Conservation (phyloP, 2,888 invertebrate genomes). For the Pyrrhia umbra region DNA sequence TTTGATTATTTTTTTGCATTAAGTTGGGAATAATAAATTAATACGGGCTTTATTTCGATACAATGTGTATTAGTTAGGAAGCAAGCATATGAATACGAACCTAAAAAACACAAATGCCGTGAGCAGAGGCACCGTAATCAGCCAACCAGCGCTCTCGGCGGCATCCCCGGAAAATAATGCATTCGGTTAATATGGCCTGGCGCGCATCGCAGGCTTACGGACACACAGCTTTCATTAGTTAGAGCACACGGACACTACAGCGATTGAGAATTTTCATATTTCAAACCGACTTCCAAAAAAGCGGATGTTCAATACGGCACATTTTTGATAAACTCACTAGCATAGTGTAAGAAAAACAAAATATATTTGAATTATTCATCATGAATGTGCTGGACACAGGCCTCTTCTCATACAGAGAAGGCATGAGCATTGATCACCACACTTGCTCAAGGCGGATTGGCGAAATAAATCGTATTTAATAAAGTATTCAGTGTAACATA, state of each 20-base stretch:
- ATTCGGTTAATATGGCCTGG: slow-evolving; percentile 79
- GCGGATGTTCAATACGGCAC: too few relatives aligned
- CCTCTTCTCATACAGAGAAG: too few relatives aligned
- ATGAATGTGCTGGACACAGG: too few relatives aligned
- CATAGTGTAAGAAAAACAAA: too few relatives aligned
- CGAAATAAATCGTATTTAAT: too few relatives aligned
- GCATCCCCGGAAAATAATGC: slow-evolving; percentile 85
- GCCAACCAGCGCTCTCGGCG: slow-evolving; percentile 83
- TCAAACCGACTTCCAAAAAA: too few relatives aligned
- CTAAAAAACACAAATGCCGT: slow-evolving; percentile 88
- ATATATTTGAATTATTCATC: too few relatives aligned
- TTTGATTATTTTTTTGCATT: too few relatives aligned
- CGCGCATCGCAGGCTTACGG: slow-evolving; percentile 63
- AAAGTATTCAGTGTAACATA: neutral
- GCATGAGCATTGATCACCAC: too few relatives aligned
- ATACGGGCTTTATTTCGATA: neutral
- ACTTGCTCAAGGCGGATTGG: too few relatives aligned
- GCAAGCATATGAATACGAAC: slow-evolving; percentile 85
- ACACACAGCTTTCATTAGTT: slow-evolving; percentile 47
- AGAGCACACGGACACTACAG: slow-evolving; percentile 36
- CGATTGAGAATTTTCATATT: slow-evolving; percentile 13
- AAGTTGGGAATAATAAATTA: neutral
- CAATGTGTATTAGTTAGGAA: slow-evolving; percentile 62
- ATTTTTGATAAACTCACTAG: too few relatives aligned
- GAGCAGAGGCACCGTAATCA: slow-evolving; percentile 87